Base-by-base conservation (phyloP, 2,113 vertebrate species). In the Peromyscus polionotus region DNA sequence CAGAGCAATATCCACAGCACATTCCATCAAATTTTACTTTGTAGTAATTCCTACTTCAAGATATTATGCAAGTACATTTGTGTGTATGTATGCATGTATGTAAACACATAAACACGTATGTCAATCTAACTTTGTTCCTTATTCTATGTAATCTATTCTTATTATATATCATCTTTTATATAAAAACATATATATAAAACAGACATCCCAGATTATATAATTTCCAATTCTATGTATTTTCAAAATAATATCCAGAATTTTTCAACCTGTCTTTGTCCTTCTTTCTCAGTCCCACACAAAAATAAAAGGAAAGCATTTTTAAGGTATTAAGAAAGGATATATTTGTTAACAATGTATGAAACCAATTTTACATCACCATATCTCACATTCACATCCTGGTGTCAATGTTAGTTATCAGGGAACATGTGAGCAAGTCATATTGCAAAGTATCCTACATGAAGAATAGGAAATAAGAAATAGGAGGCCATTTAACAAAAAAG, bases 211-310 rank as follows among this genome's bases (percentile, higher is more conserved):
- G 1, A 59, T 36, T 92, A 54, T 14, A 4, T 39, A 95, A 57
- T 87, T 95, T 84, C 24, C 54, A 88, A 84, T 79, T 11, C 26
- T 7, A 9, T 84, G 7, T 84, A 24, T 75, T 86, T 95, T 94
- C 13, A 26, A 89, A 97, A 86, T 86, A 67, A 94, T 84, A 88
- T 57, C 1, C 2, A 79, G 3, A 65, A 33, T 68, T 17, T 26
- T 24, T 89, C 7, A 94, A 59, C 26, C 65, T 93, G 4, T 85
- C 26, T 85, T 75, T 9, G 51, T 77, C 28, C 2, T 94, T 91
- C 42, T 33, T 80, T 57, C 11, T 11, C n/a, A 86, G 54, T 45
- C 1, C 26, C 63, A 59, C 3, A 67, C 4, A 57, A 17, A 57
- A 31, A 16, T 14, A 33, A 90, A 36, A 51, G 20, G 84, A 59